A percentile compares a stretch with the other conserved stretches of the same genome.
Conservation (phyloP, 2,797 vertebrate genomes). For the Channallabes apus region DNA sequence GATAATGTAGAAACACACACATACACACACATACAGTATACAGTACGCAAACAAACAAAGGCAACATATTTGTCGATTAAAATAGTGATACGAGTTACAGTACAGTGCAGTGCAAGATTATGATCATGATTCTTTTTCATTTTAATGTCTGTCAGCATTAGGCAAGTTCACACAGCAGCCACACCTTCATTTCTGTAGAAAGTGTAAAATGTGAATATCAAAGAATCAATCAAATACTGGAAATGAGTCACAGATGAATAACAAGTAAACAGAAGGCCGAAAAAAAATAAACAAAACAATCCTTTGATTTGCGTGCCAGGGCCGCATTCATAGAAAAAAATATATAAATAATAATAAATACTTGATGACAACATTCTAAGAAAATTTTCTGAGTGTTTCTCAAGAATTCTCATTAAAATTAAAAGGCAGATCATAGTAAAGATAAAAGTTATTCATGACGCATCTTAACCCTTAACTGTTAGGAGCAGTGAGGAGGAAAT, state of each 20-base stretch:
- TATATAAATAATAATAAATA: no score
- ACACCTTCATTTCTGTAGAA: neutral
- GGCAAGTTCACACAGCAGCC: neutral
- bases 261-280: neutral
- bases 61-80: neutral
- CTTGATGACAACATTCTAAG: no score
- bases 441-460: no score
- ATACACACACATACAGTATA: neutral
- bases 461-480: no score
- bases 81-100: neutral
- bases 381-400: no score
- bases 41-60: neutral
- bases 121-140: neutral
- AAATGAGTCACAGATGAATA: neutral
- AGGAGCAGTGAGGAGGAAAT: no score
- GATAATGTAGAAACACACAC: neutral
- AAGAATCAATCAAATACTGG: neutral
- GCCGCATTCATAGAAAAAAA: no score
- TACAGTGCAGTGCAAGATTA: neutral
- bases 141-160: conserved; percentile 14
- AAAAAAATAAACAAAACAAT: neutral
- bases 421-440: no score
- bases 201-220: neutral
- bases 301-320: neutral
- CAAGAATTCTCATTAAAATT: no score